Evolutionary conservation across 2,797 vertebrate genomes (phyloP).

Genomic region (Melopsittacus undulatus): DNA sequence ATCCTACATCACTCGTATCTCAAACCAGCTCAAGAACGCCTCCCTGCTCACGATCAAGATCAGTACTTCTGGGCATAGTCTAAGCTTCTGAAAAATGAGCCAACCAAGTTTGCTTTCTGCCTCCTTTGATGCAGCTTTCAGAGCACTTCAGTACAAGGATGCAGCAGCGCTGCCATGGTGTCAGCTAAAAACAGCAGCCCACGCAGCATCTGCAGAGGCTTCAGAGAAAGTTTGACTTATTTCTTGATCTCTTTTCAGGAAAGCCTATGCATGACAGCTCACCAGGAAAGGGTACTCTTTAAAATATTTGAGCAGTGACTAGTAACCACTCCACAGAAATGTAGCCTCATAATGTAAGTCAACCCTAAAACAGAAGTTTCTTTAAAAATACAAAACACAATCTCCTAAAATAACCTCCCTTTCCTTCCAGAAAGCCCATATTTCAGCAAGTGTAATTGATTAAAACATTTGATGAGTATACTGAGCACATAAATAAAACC

Average conservation of each 20-base stretch:
- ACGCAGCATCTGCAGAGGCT: conserved; percentile 48
- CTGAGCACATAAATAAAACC: background rate
- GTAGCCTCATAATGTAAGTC: background rate
- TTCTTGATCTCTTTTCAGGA: conserved; percentile 46
- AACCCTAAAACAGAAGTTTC: background rate
- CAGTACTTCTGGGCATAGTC: background rate
- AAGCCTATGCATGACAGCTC: background rate
- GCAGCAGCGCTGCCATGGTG: conserved; percentile 9
- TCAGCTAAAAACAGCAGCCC: conserved; percentile 36
- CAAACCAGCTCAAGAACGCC: background rate
- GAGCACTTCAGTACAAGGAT: background rate
- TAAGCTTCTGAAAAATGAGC: background rate
- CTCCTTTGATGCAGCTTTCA: conserved; percentile 3
- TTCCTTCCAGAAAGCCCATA: background rate
- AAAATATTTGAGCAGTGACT: background rate
- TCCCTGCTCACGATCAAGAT: background rate
- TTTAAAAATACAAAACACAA: background rate
- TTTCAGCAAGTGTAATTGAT: background rate
- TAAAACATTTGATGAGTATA: background rate
- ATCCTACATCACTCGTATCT: background rate
- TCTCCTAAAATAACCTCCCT: background rate
- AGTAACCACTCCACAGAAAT: background rate
- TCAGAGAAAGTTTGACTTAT: conserved; percentile 11
- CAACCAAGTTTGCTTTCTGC: background rate
- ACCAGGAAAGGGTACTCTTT: background rate